These are phyloP conservation scores for Rotaria magnacalcarata DNA, from an alignment of 2,888 invertebrate species.

Conservation along the genomic window DNA sequence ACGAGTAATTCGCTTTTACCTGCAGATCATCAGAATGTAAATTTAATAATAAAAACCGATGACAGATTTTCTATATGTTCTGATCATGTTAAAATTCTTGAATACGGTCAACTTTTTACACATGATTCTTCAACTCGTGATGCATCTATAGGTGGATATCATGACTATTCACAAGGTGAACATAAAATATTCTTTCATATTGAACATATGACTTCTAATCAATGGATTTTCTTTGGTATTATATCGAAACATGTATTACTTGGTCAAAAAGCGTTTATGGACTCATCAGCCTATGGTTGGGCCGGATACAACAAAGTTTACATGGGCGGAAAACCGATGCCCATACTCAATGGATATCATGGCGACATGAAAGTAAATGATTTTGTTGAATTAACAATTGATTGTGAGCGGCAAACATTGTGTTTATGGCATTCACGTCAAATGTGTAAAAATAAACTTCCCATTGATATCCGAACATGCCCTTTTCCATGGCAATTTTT, in stretches of 20 bases:
- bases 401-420: not conserved
- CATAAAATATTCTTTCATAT: not conserved
- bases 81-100: not conserved
- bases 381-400: conserved; percentile 13
- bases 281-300: not conserved
- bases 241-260: not conserved
- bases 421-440: not conserved
- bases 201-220: not conserved
- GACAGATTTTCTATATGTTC: not conserved
- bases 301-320: not conserved
- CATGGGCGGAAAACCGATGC: not conserved
- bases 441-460: not conserved
- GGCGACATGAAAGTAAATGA: not conserved
- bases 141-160: not conserved
- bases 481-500: conserved; percentile 15
- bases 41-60: not conserved
- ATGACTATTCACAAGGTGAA: conserved; percentile 12
- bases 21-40: not conserved
- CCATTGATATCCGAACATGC: not conserved
- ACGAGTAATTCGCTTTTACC: too few relatives aligned
- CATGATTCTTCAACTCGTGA: not conserved
- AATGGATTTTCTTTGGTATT: not conserved
- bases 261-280: not conserved
- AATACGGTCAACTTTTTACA: not conserved
- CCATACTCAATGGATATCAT: not conserved